These are phyloP conservation scores for Apis florea DNA, from an alignment of 1,140 invertebrate genomes.

Conservation along the genomic window DNA sequence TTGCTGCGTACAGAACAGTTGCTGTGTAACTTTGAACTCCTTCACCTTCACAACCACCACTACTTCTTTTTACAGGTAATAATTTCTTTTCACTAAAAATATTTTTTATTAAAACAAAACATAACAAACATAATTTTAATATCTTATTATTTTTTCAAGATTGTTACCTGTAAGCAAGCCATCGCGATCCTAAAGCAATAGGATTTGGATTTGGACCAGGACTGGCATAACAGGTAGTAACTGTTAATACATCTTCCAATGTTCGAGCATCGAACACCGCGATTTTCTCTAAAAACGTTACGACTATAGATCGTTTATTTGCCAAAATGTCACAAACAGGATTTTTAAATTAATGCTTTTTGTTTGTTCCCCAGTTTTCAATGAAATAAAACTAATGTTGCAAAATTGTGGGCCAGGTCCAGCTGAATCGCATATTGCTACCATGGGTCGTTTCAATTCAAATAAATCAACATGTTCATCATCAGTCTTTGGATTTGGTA, in stretches of 20 bases:
- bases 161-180: constrained; percentile 84
- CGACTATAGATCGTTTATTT: constrained; percentile 90
- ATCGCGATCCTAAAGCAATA: constrained; percentile 91
- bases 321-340: constrained; percentile 92
- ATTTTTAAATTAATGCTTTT: constrained; percentile 95
- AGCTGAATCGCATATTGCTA: constrained; percentile 92
- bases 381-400: constrained; percentile 93
- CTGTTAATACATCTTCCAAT: constrained; percentile 91
- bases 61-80: constrained; percentile 89
- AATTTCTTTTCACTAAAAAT: constrained; percentile 89
- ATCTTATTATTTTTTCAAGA: background rate
- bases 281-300: constrained; percentile 94
- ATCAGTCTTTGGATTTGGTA: constrained; percentile 87
- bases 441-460: constrained; percentile 89
- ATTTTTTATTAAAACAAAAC: background rate
- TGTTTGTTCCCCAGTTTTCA: constrained; percentile 92
- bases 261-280: constrained; percentile 94
- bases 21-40: constrained; percentile 95
- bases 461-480: constrained; percentile 84
- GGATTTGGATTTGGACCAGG: constrained; percentile 93
- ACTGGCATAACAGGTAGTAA: constrained; percentile 94
- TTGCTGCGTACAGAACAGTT: constrained; percentile 96
- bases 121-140: background rate
- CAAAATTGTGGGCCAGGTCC: constrained; percentile 91
- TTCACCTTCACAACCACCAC: constrained; percentile 90